phyloP scores from a whole-genome alignment of 2,888 invertebrate genomes.

The Ectropis crepuscularia region DNA sequence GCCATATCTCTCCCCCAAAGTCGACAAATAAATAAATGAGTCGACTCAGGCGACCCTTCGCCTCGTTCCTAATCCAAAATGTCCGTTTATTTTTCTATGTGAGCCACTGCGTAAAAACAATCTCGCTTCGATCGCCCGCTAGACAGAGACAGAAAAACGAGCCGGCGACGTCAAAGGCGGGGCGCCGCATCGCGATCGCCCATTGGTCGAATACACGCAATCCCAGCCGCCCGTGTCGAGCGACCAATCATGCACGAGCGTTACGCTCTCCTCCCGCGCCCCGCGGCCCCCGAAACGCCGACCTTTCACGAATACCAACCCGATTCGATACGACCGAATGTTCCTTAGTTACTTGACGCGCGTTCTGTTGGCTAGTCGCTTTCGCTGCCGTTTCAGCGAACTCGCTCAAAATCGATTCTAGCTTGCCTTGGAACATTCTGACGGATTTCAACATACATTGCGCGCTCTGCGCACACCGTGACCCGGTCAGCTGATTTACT shows the following conservation, averaged over 20 bases:
- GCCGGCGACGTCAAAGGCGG: conserved; percentile 62
- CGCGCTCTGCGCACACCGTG: conserved; percentile 32
- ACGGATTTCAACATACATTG: conserved; percentile 38
- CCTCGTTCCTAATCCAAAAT: conserved; percentile 77
- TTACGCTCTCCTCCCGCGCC: conserved; percentile 66
- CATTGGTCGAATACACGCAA: conserved; percentile 67
- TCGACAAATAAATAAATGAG: conserved; percentile 75
- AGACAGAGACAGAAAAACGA: conserved; percentile 65
- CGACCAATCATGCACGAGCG: conserved; percentile 63
- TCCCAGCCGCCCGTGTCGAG: conserved; percentile 69
- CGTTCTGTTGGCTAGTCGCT: conserved; percentile 73
- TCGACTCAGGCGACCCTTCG: conserved; percentile 79
- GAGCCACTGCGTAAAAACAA: conserved; percentile 73
- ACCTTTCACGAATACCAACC: conserved; percentile 81
- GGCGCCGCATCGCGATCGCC: conserved; percentile 62
- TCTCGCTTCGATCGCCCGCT: conserved; percentile 64
- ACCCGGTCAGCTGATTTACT: conserved; percentile 42
- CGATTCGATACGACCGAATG: conserved; percentile 83
- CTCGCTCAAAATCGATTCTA: conserved; percentile 50
- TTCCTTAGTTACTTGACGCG: conserved; percentile 84
- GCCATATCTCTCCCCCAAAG: conserved; percentile 75
- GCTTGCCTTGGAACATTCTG: conserved; percentile 40
- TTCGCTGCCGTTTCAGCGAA: conserved; percentile 65
- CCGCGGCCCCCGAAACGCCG: conserved; percentile 74
- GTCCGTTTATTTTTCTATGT: conserved; percentile 83